These are phyloP conservation scores for Zoanthus solanderi DNA, from an alignment of 92 coral and sea anemone species.

Conservation along the genomic window DNA sequence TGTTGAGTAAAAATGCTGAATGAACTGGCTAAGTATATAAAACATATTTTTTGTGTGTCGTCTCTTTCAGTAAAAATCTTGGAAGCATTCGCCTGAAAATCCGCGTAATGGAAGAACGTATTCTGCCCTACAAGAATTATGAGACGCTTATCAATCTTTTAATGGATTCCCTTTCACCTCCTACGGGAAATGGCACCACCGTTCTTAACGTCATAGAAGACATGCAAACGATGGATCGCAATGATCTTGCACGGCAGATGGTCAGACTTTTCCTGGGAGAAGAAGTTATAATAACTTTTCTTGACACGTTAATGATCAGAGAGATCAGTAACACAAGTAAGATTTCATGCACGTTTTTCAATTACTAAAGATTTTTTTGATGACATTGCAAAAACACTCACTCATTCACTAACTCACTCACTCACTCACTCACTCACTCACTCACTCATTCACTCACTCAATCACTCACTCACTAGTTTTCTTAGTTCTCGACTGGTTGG, in stretches of 20 bases:
- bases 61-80: constrained; percentile 72
- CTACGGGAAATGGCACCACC: constrained; percentile 62
- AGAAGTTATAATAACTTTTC: constrained; percentile 69
- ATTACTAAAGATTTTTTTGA: too few relatives aligned
- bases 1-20: too few relatives aligned
- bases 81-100: constrained; percentile 92
- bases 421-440: too few relatives aligned
- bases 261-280: constrained; percentile 89
- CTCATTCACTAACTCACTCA: too few relatives aligned
- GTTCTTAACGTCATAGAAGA: constrained; percentile 82
- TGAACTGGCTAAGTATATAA: too few relatives aligned
- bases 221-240: constrained; percentile 81
- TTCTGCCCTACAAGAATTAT: constrained; percentile 81
- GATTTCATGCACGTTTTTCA: background rate
- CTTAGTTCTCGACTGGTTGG: too few relatives aligned
- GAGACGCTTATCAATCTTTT: constrained; percentile 77
- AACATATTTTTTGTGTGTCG: background rate
- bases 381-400: background rate
- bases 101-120: constrained; percentile 84
- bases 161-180: constrained; percentile 66
- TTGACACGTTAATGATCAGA: constrained; percentile 78
- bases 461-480: too few relatives aligned
- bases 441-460: too few relatives aligned
- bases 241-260: constrained; percentile 84
- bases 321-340: constrained; percentile 88